A percentile compares a stretch with the other conserved stretches of the same genome.
These are phyloP conservation scores for Lottia scabra DNA, from an alignment of 2,888 invertebrate species.

Conservation along the genomic window DNA sequence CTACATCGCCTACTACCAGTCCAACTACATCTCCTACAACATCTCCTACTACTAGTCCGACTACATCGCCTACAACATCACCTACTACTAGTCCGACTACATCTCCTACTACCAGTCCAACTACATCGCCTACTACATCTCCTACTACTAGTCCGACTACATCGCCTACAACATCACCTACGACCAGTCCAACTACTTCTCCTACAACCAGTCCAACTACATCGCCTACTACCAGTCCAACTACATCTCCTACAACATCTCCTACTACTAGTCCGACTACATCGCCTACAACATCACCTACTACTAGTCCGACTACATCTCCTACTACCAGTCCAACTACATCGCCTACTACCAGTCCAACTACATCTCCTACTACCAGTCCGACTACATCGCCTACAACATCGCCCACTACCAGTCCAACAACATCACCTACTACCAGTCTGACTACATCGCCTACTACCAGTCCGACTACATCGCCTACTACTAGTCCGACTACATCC, in stretches of 20 bases:
- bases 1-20: not conserved
- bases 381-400: not conserved
- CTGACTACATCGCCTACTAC: not conserved
- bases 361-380: not conserved
- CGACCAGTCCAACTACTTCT: not conserved
- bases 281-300: not conserved
- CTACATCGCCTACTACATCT: not conserved
- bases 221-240: not conserved
- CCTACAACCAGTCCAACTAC: not conserved
- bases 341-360: not conserved
- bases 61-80: not conserved
- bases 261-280: not conserved
- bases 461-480: not conserved
- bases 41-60: not conserved
- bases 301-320: not conserved
- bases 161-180: too few relatives aligned
- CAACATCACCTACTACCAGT: not conserved
- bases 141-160: not conserved
- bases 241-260: not conserved
- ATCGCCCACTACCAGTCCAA: not conserved
- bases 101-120: not conserved
- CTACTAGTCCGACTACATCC: not conserved
- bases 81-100: not conserved
- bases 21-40: not conserved
- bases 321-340: too few relatives aligned